These are phyloP conservation scores for Vulpes vulpes DNA, from an alignment of 2,113 vertebrate genomes.

Conservation along the genomic window DNA sequence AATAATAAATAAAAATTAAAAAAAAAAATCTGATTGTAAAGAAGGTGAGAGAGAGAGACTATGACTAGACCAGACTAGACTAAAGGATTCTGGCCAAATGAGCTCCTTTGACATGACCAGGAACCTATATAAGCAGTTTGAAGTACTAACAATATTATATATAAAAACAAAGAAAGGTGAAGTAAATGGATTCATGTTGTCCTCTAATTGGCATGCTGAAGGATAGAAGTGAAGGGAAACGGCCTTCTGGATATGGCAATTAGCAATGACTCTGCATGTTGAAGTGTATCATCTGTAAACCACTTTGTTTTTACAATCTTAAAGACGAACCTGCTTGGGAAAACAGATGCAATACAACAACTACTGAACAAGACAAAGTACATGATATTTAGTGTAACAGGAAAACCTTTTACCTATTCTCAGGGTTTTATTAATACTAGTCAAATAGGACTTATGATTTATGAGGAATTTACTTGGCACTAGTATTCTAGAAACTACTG, in stretches of 20 bases:
- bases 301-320: neutral
- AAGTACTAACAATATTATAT: neutral
- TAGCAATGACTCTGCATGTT: neutral
- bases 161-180: neutral
- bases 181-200: neutral
- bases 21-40: neutral
- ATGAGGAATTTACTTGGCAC: neutral
- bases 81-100: neutral
- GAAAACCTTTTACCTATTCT: neutral
- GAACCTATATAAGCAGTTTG: neutral
- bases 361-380: neutral
- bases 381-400: neutral
- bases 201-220: neutral
- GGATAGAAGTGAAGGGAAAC: neutral
- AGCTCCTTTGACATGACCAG: neutral
- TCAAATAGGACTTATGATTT: neutral
- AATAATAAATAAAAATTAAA: no score
- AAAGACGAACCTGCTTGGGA: neutral
- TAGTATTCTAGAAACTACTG: neutral
- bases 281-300: neutral
- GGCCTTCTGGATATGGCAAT: neutral
- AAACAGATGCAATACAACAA: neutral
- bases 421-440: neutral
- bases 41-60: neutral
- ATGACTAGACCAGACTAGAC: neutral